phyloP scores from a whole-genome alignment of 2,797 vertebrate genomes.

The Anas flavirostris region DNA sequence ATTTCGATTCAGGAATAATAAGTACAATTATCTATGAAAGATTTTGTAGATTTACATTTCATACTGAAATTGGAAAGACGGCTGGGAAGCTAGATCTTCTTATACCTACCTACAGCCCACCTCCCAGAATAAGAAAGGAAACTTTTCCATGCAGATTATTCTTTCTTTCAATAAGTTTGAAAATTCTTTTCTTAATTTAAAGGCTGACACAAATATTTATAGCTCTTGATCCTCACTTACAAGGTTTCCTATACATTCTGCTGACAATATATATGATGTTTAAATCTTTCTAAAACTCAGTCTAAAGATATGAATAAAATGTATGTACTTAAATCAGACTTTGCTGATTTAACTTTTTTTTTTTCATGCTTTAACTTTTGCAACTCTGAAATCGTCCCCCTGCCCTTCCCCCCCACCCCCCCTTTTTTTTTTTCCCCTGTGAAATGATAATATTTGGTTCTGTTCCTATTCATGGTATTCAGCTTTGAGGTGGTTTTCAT shows the following conservation, averaged over 20 bases:
- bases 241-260: neutral
- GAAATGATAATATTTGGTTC: neutral
- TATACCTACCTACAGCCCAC: neutral
- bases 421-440: no score
- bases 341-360: neutral
- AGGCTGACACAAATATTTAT: neutral
- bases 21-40: no score
- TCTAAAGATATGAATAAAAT: neutral
- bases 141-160: neutral
- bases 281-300: neutral
- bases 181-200: neutral
- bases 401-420: no score
- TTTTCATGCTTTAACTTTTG: neutral
- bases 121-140: neutral
- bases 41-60: neutral
- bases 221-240: neutral
- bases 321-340: neutral
- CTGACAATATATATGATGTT: neutral
- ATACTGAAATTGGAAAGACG: neutral
- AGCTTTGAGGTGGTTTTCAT: neutral
- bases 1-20: no score
- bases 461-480: neutral
- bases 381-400: fast-evolving
- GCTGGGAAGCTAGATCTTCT: neutral
- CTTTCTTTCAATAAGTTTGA: neutral